These are phyloP conservation scores for Gallinago media DNA, from an alignment of 2,113 vertebrate species.

Conservation along the genomic window DNA sequence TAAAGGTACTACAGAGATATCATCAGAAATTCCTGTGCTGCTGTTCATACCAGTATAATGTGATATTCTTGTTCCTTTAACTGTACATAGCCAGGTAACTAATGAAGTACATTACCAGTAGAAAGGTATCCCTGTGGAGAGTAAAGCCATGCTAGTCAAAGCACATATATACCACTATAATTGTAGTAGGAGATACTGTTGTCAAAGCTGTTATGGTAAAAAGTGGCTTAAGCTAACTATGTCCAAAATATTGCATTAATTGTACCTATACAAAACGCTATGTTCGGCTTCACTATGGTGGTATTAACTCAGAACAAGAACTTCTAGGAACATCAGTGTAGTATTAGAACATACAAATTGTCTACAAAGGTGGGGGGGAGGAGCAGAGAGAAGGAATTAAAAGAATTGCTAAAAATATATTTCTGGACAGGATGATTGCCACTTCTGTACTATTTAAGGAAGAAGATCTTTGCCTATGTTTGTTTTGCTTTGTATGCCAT, in stretches of 20 bases:
- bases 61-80: background rate
- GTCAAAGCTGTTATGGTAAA: background rate
- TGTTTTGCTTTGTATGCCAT: background rate
- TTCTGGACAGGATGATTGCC: background rate
- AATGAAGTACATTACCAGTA: background rate
- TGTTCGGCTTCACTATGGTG: background rate
- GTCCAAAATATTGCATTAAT: background rate
- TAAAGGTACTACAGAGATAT: background rate
- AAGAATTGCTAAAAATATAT: background rate
- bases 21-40: background rate
- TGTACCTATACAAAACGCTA: background rate
- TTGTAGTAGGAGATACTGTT: background rate
- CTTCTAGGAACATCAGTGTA: background rate
- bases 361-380: background rate
- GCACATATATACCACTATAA: background rate
- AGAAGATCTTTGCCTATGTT: background rate
- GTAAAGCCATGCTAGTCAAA: background rate
- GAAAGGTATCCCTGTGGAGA: background rate
- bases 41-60: background rate
- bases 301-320: background rate
- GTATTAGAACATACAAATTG: fast-evolving
- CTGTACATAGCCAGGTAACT: background rate
- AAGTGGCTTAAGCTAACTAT: background rate
- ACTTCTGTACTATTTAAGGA: background rate
- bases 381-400: background rate